A percentile compares a stretch with the other conserved stretches of the same genome.
These are phyloP conservation scores for Lycaena phlaeas DNA, from an alignment of 2,888 invertebrate species.

Conservation along the genomic window DNA sequence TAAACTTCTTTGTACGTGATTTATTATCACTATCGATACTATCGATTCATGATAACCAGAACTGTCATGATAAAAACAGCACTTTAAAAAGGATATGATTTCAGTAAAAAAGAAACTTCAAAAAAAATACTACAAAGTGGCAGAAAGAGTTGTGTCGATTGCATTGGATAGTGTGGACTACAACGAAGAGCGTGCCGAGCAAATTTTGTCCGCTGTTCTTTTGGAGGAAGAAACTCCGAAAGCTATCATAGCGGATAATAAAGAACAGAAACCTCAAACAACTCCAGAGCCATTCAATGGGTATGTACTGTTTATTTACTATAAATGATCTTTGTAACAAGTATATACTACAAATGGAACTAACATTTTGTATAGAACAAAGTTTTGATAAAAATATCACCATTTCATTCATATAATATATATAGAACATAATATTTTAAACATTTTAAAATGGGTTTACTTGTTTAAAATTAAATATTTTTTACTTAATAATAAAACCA, in stretches of 20 bases:
- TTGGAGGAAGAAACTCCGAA: constrained; percentile 73
- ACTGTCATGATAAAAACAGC: too few species aligned
- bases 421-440: background rate
- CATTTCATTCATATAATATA: background rate
- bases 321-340: too few species aligned
- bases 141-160: constrained; percentile 85
- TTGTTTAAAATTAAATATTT: too few species aligned
- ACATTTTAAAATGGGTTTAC: background rate
- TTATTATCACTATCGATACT: too few species aligned
- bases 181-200: constrained; percentile 85
- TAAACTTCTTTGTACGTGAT: too few species aligned
- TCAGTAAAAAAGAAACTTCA: constrained; percentile 81
- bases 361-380: too few species aligned
- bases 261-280: constrained; percentile 28
- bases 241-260: constrained; percentile 26
- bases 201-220: constrained; percentile 82
- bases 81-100: constrained; percentile 9
- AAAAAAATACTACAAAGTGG: constrained; percentile 81
- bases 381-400: too few species aligned
- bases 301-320: constrained; percentile 29
- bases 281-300: constrained; percentile 33
- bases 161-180: constrained; percentile 92
- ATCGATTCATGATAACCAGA: too few species aligned
- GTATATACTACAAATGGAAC: too few species aligned
- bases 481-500: too few species aligned